Percentiles rank a stretch among this genome's conserved stretches.
phyloP scores from a whole-genome alignment of 2,113 vertebrate genomes.

The Mus spicilegus region DNA sequence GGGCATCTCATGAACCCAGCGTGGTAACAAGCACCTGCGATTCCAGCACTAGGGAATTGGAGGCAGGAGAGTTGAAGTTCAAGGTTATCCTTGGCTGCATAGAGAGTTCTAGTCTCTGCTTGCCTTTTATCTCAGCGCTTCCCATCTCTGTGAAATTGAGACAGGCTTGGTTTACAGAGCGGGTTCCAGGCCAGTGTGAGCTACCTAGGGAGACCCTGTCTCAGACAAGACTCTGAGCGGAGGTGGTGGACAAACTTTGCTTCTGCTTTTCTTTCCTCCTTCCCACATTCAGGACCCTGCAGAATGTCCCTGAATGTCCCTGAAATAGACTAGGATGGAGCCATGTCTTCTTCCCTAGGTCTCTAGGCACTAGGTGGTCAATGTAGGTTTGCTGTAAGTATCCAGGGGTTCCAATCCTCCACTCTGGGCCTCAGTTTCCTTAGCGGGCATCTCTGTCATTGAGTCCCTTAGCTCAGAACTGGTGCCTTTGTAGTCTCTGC shows the following conservation, averaged over 20 bases:
- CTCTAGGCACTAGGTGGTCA: neutral
- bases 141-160: neutral
- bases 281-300: neutral
- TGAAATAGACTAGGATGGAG: neutral
- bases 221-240: neutral
- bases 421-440: neutral
- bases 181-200: neutral
- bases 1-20: neutral
- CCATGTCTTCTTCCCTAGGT: neutral
- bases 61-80: neutral
- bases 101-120: neutral
- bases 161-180: neutral
- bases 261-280: too few species aligned
- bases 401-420: rapidly evolving
- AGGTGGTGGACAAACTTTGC: neutral
- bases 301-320: neutral
- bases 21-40: neutral
- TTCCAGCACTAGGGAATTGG: neutral
- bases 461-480: neutral
- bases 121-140: neutral
- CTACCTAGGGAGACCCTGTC: neutral
- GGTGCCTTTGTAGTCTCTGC: neutral
- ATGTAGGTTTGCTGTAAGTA: rapidly evolving
- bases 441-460: rapidly evolving
- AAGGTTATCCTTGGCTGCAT: neutral